phyloP scores from a whole-genome alignment of 2,888 invertebrate genomes.

The Helicoverpa assulta region DNA sequence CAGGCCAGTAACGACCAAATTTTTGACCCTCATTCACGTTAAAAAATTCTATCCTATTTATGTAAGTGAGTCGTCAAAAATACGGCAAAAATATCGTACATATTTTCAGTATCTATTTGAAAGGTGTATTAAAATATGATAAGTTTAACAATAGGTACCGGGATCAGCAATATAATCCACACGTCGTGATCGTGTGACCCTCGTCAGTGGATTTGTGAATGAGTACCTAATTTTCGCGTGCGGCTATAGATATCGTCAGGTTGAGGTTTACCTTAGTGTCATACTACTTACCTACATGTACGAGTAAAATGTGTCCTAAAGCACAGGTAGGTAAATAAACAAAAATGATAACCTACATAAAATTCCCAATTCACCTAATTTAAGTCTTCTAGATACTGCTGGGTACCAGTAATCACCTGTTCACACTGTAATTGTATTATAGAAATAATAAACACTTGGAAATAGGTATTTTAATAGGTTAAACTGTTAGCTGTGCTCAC shows the following conservation, averaged over 20 bases:
- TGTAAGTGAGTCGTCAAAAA: not conserved
- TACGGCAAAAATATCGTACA: not conserved
- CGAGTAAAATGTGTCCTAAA: too few species aligned
- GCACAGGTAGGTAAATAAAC: too few species aligned
- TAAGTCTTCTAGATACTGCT: too few species aligned
- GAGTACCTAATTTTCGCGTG: conserved; percentile 21
- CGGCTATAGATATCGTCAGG: conserved; percentile 5
- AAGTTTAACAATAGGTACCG: not conserved
- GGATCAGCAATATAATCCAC: conserved; percentile 12
- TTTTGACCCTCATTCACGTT: not conserved
- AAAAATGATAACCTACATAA: too few species aligned
- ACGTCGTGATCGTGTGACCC: conserved; percentile 29
- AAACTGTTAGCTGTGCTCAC: too few species aligned
- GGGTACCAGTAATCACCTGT: too few species aligned
- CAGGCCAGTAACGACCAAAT: not conserved
- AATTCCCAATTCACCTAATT: too few species aligned
- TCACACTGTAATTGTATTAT: too few species aligned
- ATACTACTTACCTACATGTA: too few species aligned
- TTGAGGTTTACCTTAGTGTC: not conserved
- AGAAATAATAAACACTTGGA: too few species aligned
- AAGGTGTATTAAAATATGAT: not conserved
- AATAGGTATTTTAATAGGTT: too few species aligned
- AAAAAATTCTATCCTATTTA: not conserved
- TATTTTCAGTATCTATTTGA: not conserved
- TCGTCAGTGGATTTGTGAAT: conserved; percentile 8